Base-by-base conservation (phyloP, 2,797 vertebrate species). In the Squalus acanthias region DNA sequence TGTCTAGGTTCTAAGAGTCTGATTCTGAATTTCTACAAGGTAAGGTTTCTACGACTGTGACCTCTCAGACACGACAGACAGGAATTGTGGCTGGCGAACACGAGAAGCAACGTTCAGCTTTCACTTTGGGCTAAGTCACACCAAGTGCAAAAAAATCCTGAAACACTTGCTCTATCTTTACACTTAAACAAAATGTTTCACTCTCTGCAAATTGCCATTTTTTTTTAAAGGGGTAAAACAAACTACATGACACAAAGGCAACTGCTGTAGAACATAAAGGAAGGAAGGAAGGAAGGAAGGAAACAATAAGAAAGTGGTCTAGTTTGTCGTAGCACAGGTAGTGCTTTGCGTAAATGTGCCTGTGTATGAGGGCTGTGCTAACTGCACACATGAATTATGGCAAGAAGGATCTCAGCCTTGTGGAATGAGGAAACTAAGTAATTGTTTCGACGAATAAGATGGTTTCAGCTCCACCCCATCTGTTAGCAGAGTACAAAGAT, bases 371-470 rank as follows among this genome's bases (percentile, higher is more conserved):
- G 98, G 98, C 98, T 98, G 98, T 98, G 98, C 98, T 98, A 98
- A 98, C 97, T 97, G 98, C 98, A 98, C 98, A 98, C 98, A 98
- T 98, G 98, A 98, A 98, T 98, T 98, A 99, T 98, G 98, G 98
- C 98, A 98, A 98, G 98, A 98, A 98, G 98, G 98, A 98, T 98
- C 98, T 99, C 98, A 98, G 98, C 98, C 96, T 98, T 98, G 98
- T 98, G 98, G 98, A 99, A 99, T 98, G 98, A 99, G 99, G 98
- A 98, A 98, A 98, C 98, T 98, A 98, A 98, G 98, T 98, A 98
- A 98, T 98, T 98, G 97, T 98, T 98, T 98, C 98, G 98, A 98
- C 97, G 98, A 97, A 98, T 97, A 98, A 98, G 98, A 98, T 97
- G 98, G 98, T 98, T 98, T 98, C 98, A 97, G 98, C 98, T 98